phyloP scores from a whole-genome alignment of 2,888 invertebrate species.

The Linnaemya vulpina region DNA sequence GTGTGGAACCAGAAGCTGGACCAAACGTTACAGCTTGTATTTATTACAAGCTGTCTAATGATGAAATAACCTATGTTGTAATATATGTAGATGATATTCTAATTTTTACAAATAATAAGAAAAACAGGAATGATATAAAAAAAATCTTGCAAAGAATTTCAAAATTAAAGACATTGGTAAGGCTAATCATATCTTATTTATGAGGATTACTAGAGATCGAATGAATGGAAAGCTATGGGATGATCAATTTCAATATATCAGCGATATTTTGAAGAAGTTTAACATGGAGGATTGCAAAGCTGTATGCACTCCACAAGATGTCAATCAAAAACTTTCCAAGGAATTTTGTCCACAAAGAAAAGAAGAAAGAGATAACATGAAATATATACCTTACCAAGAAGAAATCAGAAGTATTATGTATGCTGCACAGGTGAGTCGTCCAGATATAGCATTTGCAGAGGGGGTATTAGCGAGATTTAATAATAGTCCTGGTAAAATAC shows the following conservation, averaged over 20 bases:
- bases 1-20: slow-evolving; percentile 65
- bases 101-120: not conserved
- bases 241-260: slow-evolving; percentile 51
- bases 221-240: slow-evolving; percentile 19
- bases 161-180: slow-evolving; percentile 59
- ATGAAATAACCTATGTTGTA: slow-evolving; percentile 18
- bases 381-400: slow-evolving; percentile 25
- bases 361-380: slow-evolving; percentile 25
- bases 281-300: slow-evolving; percentile 42
- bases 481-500: too few species aligned
- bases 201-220: slow-evolving; percentile 40
- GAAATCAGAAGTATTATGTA: slow-evolving; percentile 35
- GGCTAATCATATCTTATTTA: slow-evolving; percentile 37
- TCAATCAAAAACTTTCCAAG: too few species aligned
- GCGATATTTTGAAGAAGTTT: slow-evolving; percentile 28
- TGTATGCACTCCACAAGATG: slow-evolving; percentile 43
- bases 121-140: slow-evolving; percentile 10
- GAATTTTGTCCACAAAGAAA: slow-evolving; percentile 37
- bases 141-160: slow-evolving; percentile 15
- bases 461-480: too few species aligned
- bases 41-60: too few species aligned
- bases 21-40: slow-evolving; percentile 2
- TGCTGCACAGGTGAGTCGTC: slow-evolving; percentile 36
- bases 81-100: slow-evolving; percentile 56
- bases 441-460: too few species aligned